A percentile compares a stretch with the other conserved stretches of the same genome.
These are phyloP conservation scores for Tenebrosternarchus preto DNA, from an alignment of 2,113 vertebrate species.

Conservation along the genomic window DNA sequence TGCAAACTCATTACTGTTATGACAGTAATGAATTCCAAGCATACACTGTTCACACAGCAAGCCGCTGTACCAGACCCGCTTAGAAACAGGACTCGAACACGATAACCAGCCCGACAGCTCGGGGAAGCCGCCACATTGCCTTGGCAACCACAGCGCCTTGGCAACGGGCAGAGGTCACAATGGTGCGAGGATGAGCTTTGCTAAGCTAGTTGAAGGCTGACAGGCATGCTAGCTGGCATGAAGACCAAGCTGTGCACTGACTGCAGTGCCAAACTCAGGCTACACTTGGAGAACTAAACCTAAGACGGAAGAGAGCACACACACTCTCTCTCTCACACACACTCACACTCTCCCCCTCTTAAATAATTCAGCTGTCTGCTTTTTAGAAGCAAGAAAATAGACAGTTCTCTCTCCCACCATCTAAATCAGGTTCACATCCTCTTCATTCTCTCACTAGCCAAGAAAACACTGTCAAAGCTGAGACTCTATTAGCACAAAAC, in stretches of 20 bases:
- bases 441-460: neutral
- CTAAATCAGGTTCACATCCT: neutral
- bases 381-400: constrained; percentile 4
- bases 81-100: constrained; percentile 8
- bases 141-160: constrained; percentile 44
- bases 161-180: constrained; percentile 44
- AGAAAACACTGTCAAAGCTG: neutral
- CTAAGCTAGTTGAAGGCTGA: constrained; percentile 16
- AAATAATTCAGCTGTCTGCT: constrained; percentile 27
- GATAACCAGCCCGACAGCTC: constrained; percentile 1
- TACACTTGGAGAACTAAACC: neutral
- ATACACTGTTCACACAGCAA: neutral
- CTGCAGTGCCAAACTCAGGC: neutral
- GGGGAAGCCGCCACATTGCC: constrained; percentile 29
- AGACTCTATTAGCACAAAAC: neutral
- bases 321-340: constrained; percentile 1
- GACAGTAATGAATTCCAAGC: too few species aligned
- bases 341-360: constrained; percentile 15
- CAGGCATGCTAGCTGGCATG: neutral
- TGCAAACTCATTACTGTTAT: too few species aligned
- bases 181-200: constrained; percentile 25
- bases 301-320: neutral
- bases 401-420: neutral
- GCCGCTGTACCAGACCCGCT: neutral
- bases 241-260: neutral